Evolutionary conservation across 35 echinoderm and acorn worm species (phyloP).

Genomic region (Diadema setosum): DNA sequence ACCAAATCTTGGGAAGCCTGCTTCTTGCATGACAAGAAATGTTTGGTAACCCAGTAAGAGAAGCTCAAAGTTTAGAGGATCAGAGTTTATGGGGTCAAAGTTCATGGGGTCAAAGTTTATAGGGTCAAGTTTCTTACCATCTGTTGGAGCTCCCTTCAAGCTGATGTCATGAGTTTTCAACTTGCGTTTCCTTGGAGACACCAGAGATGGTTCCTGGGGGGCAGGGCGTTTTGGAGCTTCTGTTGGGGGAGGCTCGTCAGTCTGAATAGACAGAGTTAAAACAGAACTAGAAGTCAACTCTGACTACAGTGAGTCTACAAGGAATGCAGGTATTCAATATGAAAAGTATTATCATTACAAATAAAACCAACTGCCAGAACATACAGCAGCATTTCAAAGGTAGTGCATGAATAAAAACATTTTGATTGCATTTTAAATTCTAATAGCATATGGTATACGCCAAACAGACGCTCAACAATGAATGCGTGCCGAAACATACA

Average conservation of each 20-base stretch:
- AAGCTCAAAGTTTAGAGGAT: not conserved
- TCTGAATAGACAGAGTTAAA: constrained; percentile 8
- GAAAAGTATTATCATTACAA: no score
- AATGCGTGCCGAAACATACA: no score
- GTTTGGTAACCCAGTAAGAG: not conserved
- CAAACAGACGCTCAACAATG: no score
- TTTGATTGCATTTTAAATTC: no score
- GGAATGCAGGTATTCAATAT: no score
- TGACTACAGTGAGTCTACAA: no score
- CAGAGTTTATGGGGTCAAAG: not conserved
- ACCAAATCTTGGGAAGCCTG: no score
- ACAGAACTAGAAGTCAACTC: no score
- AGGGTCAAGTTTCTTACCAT: constrained; percentile 37
- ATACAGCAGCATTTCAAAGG: no score
- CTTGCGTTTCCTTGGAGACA: constrained; percentile 91
- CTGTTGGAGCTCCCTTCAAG: constrained; percentile 60
- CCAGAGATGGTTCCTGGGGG: constrained; percentile 24
- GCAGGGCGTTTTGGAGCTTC: constrained; percentile 46
- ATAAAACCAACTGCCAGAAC: no score
- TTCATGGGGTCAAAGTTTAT: not conserved
- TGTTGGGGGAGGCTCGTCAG: constrained; percentile 64
- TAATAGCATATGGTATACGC: no score
- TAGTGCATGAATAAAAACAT: no score
- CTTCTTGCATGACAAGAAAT: not conserved
- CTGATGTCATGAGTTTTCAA: constrained; percentile 76